Evolutionary conservation across 2,797 vertebrate species (phyloP), one percentile per base, ranked within the genome.

Genomic region (Serranus cabrilla): DNA sequence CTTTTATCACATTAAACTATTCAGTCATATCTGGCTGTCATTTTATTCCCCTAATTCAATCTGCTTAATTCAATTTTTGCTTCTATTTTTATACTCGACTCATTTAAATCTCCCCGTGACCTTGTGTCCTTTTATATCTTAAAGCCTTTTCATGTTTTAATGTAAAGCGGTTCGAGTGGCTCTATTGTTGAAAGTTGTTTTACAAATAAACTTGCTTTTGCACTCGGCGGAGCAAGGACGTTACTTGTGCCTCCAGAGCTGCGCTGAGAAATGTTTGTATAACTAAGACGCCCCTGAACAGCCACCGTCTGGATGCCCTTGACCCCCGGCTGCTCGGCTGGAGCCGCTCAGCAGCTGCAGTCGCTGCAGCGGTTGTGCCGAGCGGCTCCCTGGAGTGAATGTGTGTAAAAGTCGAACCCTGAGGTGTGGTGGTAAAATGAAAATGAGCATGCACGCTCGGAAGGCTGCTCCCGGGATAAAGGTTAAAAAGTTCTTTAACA

Each of bases 241-340:
- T 76, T 23, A 71, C 78, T 75, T 65, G 49, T 63, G 74, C 78
- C 20, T 62, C 50, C 51, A 27, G 64, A 74, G 46, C 64, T 71
- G 45, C 63, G 70, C 71, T 54, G 58, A 78, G 72, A 84, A 62
- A 69, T 50, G 65, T 89, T 90, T 86, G 54, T 74, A 62, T 76
- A 63, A 85, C 63, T 70, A 67, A 82, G 79, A 87, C 47, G 79
- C 60, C 61, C 61, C 66, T 73, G 55, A 21, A 40, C 88, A 68
- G 59, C 75, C 40, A 23, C 78, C 14, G 57, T 50, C n/a, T 11
- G 55, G 55, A 65, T 54, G 86, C 78, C 86, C 84, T 90, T 89
- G 90, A 89, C 84, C 87, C 77, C 71, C 43, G 49, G 59, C 76
- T 71, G 77, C 77, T 71, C 7, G 49, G 54, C 66, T 7, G 66